These are phyloP conservation scores for Campylomormyrus numenius DNA, from an alignment of 2,113 vertebrate species.

Conservation along the genomic window DNA sequence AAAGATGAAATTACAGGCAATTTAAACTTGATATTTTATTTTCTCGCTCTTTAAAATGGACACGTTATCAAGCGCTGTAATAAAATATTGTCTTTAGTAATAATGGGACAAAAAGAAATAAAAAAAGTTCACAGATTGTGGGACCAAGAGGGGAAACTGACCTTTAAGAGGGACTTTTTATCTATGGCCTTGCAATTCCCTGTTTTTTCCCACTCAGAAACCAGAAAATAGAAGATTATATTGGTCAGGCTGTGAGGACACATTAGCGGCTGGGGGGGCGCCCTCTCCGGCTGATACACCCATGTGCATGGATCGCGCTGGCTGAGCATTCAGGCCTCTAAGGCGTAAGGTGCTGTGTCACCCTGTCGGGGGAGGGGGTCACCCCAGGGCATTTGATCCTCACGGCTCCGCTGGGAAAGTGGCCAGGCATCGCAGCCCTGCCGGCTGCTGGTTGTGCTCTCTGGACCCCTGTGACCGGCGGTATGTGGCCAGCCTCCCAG, in stretches of 20 bases:
- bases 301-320: slow-evolving; percentile 48
- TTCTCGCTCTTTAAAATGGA: background rate
- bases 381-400: slow-evolving; percentile 8
- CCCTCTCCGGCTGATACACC: slow-evolving; percentile 45
- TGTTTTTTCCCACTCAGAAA: background rate
- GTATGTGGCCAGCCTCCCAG: slow-evolving; percentile 59
- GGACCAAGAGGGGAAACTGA: background rate
- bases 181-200: background rate
- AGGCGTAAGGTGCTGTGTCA: slow-evolving; percentile 39
- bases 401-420: background rate
- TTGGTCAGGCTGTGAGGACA: background rate
- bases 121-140: background rate
- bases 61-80: slow-evolving; percentile 1
- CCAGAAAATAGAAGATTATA: background rate
- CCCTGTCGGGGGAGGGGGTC: slow-evolving; percentile 23
- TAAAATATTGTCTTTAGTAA: slow-evolving; percentile 8
- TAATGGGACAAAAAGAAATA: background rate
- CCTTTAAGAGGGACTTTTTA: background rate
- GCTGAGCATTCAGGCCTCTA: slow-evolving; percentile 32
- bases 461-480: slow-evolving; percentile 53
- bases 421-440: slow-evolving; percentile 29
- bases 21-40: background rate
- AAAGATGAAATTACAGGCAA: slow-evolving; percentile 2
- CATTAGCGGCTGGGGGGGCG: slow-evolving; percentile 22
- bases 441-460: slow-evolving; percentile 27